Percentiles rank a stretch among this genome's conserved stretches.
Evolutionary conservation across 2,888 invertebrate genomes (phyloP).

Genomic region (Cantharis rustica): DNA sequence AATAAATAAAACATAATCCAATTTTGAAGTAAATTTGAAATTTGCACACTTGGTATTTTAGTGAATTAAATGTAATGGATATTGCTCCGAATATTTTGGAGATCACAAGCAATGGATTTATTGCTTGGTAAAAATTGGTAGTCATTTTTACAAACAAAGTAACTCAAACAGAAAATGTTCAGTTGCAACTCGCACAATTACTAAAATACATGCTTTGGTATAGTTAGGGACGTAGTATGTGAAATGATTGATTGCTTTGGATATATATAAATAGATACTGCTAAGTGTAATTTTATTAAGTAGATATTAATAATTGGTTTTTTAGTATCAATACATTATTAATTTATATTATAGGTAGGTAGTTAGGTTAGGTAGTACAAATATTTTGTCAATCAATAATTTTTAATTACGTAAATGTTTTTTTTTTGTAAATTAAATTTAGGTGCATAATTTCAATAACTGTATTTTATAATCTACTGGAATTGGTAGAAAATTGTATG

Average conservation of each 20-base stretch:
- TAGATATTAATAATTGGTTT: neutral
- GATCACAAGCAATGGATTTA: conserved; percentile 15
- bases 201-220: neutral
- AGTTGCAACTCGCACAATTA: neutral
- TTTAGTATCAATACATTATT: neutral
- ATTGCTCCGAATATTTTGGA: conserved; percentile 8
- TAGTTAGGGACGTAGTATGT: neutral
- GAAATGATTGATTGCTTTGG: neutral
- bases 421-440: neutral
- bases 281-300: conserved; percentile 9
- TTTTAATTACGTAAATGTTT: neutral
- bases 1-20: neutral
- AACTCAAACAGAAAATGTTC: neutral
- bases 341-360: neutral
- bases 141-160: neutral
- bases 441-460: neutral
- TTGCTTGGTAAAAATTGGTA: conserved; percentile 13
- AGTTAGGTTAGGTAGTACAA: no score
- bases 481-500: conserved; percentile 21
- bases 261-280: neutral
- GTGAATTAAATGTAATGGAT: conserved; percentile 9
- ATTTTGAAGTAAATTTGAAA: conserved; percentile 14
- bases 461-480: neutral
- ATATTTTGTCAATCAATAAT: neutral
- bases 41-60: conserved; percentile 12